A percentile compares a stretch with the other conserved stretches of the same genome.
Evolutionary conservation across 2,888 invertebrate species (phyloP).

Genomic region (Branchipolynoe longqiensis): DNA sequence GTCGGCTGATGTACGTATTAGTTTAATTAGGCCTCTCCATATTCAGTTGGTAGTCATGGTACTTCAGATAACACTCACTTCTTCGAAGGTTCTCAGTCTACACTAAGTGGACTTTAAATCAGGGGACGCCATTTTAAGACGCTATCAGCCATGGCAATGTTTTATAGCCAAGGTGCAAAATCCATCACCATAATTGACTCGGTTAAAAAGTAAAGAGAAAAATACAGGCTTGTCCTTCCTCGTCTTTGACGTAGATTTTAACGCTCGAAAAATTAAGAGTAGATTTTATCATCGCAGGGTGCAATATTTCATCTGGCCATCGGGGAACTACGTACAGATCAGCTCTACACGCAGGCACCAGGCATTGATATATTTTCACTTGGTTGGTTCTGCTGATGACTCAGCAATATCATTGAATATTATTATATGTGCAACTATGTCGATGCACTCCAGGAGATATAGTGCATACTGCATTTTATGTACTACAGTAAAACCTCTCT

Average conservation of each 20-base stretch:
- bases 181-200: slow-evolving; percentile 9
- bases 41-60: too few species aligned
- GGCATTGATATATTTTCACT: too few species aligned
- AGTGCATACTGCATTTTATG: too few species aligned
- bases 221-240: neutral
- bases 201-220: neutral
- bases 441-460: too few species aligned
- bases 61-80: neutral
- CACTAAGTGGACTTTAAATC: slow-evolving; percentile 19
- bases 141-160: neutral
- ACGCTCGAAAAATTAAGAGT: neutral
- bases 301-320: neutral
- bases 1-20: too few species aligned
- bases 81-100: slow-evolving; percentile 16
- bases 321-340: too few species aligned
- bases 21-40: too few species aligned
- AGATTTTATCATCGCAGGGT: slow-evolving; percentile 15
- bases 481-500: too few species aligned
- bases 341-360: too few species aligned
- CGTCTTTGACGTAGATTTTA: slow-evolving; percentile 10
- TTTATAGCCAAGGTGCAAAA: neutral
- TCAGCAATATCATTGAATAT: too few species aligned
- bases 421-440: too few species aligned
- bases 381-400: too few species aligned
- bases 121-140: neutral